These are phyloP conservation scores for Lithobates sylvaticus DNA, from an alignment of 2,797 vertebrate species.

Conservation along the genomic window DNA sequence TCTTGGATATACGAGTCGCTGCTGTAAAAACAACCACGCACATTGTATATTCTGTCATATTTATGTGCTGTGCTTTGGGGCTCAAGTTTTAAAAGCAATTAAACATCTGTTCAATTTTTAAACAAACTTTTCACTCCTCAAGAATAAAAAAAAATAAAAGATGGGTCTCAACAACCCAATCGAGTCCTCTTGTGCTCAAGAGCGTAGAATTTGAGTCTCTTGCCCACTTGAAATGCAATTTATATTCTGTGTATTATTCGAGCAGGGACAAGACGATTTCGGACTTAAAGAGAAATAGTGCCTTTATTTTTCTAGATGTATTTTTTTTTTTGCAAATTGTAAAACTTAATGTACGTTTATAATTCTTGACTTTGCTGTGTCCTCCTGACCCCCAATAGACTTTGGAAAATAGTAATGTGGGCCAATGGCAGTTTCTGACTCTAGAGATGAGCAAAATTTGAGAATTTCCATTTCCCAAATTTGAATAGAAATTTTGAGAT, in stretches of 20 bases:
- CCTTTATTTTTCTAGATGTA: no score
- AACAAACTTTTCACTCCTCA: constrained; percentile 54
- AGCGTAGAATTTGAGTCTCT: not conserved
- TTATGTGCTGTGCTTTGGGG: constrained; percentile 58
- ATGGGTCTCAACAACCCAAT: constrained; percentile 1
- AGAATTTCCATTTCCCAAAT: no score
- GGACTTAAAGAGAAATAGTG: not conserved
- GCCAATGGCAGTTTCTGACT: no score
- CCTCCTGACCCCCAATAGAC: no score
- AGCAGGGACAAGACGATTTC: not conserved
- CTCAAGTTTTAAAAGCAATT: constrained; percentile 55
- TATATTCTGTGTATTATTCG: not conserved
- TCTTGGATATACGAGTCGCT: constrained; percentile 6
- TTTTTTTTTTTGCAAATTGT: no score
- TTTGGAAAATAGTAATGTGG: no score
- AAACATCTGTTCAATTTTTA: constrained; percentile 61
- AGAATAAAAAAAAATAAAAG: not conserved
- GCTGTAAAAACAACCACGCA: constrained; percentile 1
- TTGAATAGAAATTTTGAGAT: no score
- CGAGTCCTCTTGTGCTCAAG: constrained; percentile 17
- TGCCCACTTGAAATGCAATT: not conserved
- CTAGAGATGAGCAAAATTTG: no score
- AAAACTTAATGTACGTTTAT: no score
- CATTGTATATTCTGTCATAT: constrained; percentile 46
- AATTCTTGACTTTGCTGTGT: no score